phyloP scores from a whole-genome alignment of 92 coral and sea anemone genomes.

The Desmophyllum pertusum region DNA sequence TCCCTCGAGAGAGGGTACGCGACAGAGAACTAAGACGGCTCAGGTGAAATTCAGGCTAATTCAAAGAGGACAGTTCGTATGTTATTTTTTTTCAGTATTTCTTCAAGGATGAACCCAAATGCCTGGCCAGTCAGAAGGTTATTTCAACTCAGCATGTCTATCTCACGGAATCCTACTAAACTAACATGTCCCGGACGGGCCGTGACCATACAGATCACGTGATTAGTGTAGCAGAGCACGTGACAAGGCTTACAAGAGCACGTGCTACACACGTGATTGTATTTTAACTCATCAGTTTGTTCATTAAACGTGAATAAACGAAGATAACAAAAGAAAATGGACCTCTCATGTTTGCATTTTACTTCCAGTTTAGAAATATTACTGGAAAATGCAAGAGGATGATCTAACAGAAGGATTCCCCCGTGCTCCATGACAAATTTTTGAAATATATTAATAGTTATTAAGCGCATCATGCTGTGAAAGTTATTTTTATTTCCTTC shows the following conservation, averaged over 20 bases:
- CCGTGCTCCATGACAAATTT: too few species aligned
- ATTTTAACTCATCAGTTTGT: background rate
- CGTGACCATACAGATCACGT: background rate
- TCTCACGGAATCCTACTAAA: constrained; percentile 45
- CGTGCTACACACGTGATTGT: background rate
- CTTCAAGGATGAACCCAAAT: constrained; percentile 52
- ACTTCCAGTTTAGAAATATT: too few species aligned
- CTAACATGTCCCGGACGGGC: constrained; percentile 22
- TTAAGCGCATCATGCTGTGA: too few species aligned
- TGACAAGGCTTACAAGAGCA: background rate
- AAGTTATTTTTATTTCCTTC: too few species aligned
- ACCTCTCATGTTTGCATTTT: background rate
- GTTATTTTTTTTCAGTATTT: constrained; percentile 44
- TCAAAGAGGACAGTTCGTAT: too few species aligned
- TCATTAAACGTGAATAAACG: constrained; percentile 3
- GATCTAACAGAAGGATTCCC: too few species aligned
- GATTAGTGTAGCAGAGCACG: background rate
- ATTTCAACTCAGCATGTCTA: constrained; percentile 63
- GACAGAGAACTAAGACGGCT: too few species aligned
- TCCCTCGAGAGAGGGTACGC: too few species aligned
- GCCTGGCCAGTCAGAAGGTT: constrained; percentile 12
- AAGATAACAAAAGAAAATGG: background rate
- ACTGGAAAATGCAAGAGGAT: background rate
- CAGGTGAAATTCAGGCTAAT: too few species aligned
- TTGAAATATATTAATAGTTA: too few species aligned